These are phyloP conservation scores for Nasalis larvatus DNA, from an alignment of 2,113 vertebrate species.

Conservation along the genomic window DNA sequence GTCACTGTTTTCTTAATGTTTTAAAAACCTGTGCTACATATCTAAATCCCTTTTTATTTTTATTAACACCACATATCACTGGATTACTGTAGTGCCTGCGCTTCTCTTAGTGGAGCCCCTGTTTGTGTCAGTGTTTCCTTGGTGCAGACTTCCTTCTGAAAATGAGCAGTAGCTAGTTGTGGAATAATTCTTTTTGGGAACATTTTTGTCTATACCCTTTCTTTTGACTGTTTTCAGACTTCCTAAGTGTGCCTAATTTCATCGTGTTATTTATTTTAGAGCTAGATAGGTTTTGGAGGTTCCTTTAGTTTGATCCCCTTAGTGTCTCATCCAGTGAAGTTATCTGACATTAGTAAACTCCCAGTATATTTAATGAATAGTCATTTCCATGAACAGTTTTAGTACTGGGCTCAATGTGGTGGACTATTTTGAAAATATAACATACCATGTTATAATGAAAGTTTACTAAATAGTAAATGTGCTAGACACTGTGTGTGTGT, in stretches of 20 bases:
- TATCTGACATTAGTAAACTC: not conserved
- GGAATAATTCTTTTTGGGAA: conserved; percentile 6
- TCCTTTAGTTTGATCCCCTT: not conserved
- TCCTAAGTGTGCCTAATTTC: not conserved
- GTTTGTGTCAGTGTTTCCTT: not conserved
- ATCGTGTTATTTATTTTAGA: conserved; percentile 21
- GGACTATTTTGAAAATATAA: conserved; percentile 42
- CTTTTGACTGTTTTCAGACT: not conserved
- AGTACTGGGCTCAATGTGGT: not conserved
- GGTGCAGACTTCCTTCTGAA: not conserved
- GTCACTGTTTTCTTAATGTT: conserved; percentile 66
- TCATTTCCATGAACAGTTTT: not conserved
- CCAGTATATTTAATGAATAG: not conserved
- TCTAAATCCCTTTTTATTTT: conserved; percentile 20
- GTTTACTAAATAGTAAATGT: not conserved
- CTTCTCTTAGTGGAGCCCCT: not conserved
- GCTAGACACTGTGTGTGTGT: not conserved
- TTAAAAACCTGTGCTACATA: conserved; percentile 23
- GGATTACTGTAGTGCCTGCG: not conserved
- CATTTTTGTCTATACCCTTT: not conserved
- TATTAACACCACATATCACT: conserved; percentile 34
- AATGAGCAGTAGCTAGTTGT: not conserved
- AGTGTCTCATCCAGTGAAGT: not conserved
- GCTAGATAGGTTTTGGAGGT: not conserved
- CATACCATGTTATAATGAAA: not conserved